Percentiles rank a stretch among this genome's conserved stretches.
Evolutionary conservation across 2,113 vertebrate genomes (phyloP).

Genomic region (Planiliza haematocheilus): DNA sequence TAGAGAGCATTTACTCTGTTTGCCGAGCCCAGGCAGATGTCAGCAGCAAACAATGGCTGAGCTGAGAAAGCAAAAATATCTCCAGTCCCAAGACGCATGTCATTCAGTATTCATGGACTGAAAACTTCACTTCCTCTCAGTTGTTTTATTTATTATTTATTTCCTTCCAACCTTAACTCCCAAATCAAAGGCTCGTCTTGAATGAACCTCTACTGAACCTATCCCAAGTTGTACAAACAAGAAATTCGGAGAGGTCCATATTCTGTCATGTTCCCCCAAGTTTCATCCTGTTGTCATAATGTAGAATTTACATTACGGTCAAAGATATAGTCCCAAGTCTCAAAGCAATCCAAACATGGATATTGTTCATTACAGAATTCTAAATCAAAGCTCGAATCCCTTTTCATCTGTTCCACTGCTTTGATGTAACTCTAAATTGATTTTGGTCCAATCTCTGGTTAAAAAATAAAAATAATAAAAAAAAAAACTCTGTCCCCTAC

Average conservation of each 20-base stretch:
- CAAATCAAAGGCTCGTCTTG: constrained; percentile 47
- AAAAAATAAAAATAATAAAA: constrained; percentile 22
- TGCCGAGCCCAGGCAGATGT: constrained; percentile 20
- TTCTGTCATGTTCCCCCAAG: constrained; percentile 50
- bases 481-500: background rate
- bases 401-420: constrained; percentile 48
- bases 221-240: constrained; percentile 29
- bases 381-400: constrained; percentile 55
- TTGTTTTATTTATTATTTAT: constrained; percentile 30
- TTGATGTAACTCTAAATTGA: constrained; percentile 66
- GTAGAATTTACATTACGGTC: constrained; percentile 50
- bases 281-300: constrained; percentile 16
- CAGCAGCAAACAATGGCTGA: constrained; percentile 26
- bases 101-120: constrained; percentile 45
- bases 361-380: constrained; percentile 59
- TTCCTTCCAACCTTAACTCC: constrained; percentile 42
- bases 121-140: constrained; percentile 42
- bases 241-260: background rate
- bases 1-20: constrained; percentile 7
- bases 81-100: constrained; percentile 38
- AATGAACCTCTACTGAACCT: constrained; percentile 63
- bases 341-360: constrained; percentile 31
- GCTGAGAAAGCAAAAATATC: constrained; percentile 49
- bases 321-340: constrained; percentile 49
- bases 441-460: constrained; percentile 45